A percentile compares a stretch with the other conserved stretches of the same genome.
phyloP scores from a whole-genome alignment of 2,797 vertebrate species.

The Liparis tanakae region DNA sequence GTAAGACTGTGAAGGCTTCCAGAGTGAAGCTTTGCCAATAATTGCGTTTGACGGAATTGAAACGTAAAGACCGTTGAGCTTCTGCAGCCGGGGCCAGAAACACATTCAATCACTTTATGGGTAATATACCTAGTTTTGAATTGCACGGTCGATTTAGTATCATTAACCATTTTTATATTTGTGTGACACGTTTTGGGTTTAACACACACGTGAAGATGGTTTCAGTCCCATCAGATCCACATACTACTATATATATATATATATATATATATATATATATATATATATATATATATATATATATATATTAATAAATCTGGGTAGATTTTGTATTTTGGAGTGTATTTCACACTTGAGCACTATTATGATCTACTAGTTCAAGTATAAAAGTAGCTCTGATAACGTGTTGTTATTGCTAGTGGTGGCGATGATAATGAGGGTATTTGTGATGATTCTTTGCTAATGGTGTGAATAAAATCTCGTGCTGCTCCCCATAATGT shows the following conservation, averaged over 20 bases:
- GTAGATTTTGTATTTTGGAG: not conserved
- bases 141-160: constrained; percentile 1
- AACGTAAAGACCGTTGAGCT: constrained; percentile 15
- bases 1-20: constrained; percentile 54
- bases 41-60: constrained; percentile 47
- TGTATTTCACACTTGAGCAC: constrained; percentile 2
- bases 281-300: too few relatives aligned
- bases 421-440: constrained; percentile 8
- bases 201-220: not conserved
- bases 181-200: not conserved
- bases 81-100: constrained; percentile 26
- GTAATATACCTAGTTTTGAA: constrained; percentile 2
- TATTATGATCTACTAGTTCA: not conserved
- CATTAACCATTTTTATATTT: not conserved
- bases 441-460: constrained; percentile 18
- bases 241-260: too few relatives aligned
- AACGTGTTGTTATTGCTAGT: constrained; percentile 5
- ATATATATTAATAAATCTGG: not conserved
- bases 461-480: constrained; percentile 45
- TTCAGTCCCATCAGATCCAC: not conserved
- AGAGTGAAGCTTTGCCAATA: constrained; percentile 36
- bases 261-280: too few relatives aligned
- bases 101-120: constrained; percentile 23
- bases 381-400: not conserved
- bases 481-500: constrained; percentile 28